Evolutionary conservation across 2,113 vertebrate species (phyloP).

Genomic region (Butastur rufipennis): DNA sequence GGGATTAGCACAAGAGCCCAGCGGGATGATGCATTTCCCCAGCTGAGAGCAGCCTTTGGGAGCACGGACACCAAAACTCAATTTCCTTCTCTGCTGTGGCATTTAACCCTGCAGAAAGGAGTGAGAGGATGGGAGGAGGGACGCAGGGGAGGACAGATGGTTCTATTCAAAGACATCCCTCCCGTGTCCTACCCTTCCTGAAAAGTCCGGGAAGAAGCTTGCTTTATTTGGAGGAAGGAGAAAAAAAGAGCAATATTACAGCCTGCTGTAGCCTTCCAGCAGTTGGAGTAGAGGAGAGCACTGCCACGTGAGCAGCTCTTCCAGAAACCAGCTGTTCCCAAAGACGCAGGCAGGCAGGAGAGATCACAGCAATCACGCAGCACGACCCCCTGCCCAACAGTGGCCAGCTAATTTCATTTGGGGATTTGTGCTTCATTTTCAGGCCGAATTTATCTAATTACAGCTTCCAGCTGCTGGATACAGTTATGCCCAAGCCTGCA

Average conservation of each 20-base stretch:
- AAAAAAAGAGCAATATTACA: background rate
- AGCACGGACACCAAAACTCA: constrained; percentile 16
- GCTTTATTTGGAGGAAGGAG: background rate
- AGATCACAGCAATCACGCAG: background rate
- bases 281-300: background rate
- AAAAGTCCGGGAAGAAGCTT: background rate
- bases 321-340: background rate
- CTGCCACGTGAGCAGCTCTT: background rate
- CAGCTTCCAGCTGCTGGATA: background rate
- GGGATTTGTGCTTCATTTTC: background rate
- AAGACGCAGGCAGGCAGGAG: background rate
- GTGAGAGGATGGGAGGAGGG: background rate
- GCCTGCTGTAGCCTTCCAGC: background rate
- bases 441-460: background rate
- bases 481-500: background rate
- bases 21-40: background rate
- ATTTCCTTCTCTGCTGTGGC: background rate
- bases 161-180: background rate
- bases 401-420: background rate
- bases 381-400: fast-evolving
- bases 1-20: background rate
- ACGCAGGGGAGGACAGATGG: background rate
- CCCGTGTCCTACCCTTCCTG: fast-evolving
- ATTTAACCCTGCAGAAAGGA: background rate
- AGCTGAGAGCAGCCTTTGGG: background rate